Base-by-base conservation (phyloP, 2,797 vertebrate genomes). In the Myoxocephalus aenaeus region DNA sequence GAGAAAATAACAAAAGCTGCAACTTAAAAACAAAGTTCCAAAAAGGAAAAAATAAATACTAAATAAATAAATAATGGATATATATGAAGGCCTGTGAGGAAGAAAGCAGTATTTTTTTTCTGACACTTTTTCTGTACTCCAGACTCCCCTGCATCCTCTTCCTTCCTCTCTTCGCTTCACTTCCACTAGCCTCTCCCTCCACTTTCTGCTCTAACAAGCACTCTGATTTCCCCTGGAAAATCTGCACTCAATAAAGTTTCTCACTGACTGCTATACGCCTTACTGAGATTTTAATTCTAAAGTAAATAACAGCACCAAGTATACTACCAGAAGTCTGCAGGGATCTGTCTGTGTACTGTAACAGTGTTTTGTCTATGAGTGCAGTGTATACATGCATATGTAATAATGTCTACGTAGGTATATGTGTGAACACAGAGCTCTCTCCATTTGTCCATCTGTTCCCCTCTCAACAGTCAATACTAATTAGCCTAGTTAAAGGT, bases 401-500 rank as follows among this genome's bases (percentile, higher is more conserved):
- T 20, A 29, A 22, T 56, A 17, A 20, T 36, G 27, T 56, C 36
- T 44, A 63, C 25, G 51, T 50, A 18, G 25, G 25, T n/a, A n/a
- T 59, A 38, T 61, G 34, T 36, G 34, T 59, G 34, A 36, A 40
- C 11, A 67, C 14, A n/a, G 11, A 70, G 18, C 40, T 42, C 40
- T 64, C 48, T 75, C 42, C 70, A 75, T 81, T 40, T 64, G 70
- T 89, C 79, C 25, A 76, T 85, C 58, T 67, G 69, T 80, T 73
- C 76, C 78, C 75, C 71, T 81, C 78, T 81, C 70, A 62, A 75
- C 53, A 82, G 86, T 95, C 95, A 93, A 96, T 95, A 94, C 86
- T 95, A 94, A 95, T 95, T 95, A 96, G 86, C 87, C 93, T 93
- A 90, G 89, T 92, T 94, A 87, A 89, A 92, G 82, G 86, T 91